Evolutionary conservation across 2,113 vertebrate species (phyloP).

Genomic region (Peromyscus leucopus): DNA sequence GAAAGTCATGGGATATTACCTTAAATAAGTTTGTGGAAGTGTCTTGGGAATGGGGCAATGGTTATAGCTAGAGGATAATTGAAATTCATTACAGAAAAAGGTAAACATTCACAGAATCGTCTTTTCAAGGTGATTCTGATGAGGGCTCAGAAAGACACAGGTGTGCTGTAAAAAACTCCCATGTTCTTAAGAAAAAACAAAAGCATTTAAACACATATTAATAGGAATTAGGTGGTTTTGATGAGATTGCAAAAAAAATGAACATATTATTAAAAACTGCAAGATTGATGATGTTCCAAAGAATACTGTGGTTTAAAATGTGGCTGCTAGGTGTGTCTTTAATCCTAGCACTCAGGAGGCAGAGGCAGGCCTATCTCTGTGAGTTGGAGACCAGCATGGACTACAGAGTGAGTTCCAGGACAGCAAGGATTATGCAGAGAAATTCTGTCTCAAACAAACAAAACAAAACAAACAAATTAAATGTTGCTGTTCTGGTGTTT

Average conservation of each 20-base stretch:
- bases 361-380: no score
- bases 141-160: not conserved
- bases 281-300: no score
- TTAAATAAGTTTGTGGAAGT: not conserved
- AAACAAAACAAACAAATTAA: not conserved
- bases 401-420: no score
- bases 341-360: no score
- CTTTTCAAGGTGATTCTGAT: not conserved
- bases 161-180: not conserved
- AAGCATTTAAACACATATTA: not conserved
- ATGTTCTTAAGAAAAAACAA: not conserved
- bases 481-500: not conserved
- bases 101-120: not conserved
- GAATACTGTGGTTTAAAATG: not conserved
- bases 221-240: rapidly evolving
- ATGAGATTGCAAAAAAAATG: not conserved
- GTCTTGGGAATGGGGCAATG: not conserved
- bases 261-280: not conserved
- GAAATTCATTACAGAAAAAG: not conserved
- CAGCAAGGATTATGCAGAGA: no score
- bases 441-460: not conserved
- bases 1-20: not conserved
- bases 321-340: no score
- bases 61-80: not conserved
- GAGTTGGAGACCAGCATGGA: no score